These are phyloP conservation scores for Brachypalpus laphriformis DNA, from an alignment of 2,888 invertebrate genomes.

Conservation along the genomic window DNA sequence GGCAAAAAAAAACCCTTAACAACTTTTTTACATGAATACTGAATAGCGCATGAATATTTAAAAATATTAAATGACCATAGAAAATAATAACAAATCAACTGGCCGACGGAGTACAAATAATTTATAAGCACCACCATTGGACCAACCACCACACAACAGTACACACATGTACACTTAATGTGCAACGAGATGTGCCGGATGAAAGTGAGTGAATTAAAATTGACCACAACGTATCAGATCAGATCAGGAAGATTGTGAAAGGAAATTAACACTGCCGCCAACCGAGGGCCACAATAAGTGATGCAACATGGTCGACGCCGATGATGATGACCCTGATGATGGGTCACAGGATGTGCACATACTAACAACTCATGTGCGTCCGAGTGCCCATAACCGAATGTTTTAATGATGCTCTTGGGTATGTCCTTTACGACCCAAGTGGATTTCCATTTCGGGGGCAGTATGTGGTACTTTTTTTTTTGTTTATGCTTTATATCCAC, in stretches of 20 bases:
- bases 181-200: slow-evolving; percentile 29
- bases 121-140: slow-evolving; percentile 14
- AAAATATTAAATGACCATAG: slow-evolving; percentile 28
- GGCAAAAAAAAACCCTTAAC: not conserved
- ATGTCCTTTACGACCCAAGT: slow-evolving; percentile 59
- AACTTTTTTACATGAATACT: slow-evolving; percentile 36
- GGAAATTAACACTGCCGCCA: slow-evolving; percentile 66
- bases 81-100: slow-evolving; percentile 45
- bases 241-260: slow-evolving; percentile 57
- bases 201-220: slow-evolving; percentile 65
- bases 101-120: slow-evolving; percentile 28
- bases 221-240: slow-evolving; percentile 60
- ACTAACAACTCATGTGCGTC: slow-evolving; percentile 53
- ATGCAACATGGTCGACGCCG: slow-evolving; percentile 42
- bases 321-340: slow-evolving; percentile 55
- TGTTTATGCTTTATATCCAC: not conserved
- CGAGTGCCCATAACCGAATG: slow-evolving; percentile 64
- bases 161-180: not conserved
- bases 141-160: slow-evolving; percentile 4
- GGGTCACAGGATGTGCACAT: slow-evolving; percentile 54
- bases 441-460: slow-evolving; percentile 18
- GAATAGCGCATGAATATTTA: slow-evolving; percentile 53
- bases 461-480: slow-evolving; percentile 30
- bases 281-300: slow-evolving; percentile 71
- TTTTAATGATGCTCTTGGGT: slow-evolving; percentile 71